phyloP scores from a whole-genome alignment of 2,113 vertebrate species.

The Epinephelus fuscoguttatus region DNA sequence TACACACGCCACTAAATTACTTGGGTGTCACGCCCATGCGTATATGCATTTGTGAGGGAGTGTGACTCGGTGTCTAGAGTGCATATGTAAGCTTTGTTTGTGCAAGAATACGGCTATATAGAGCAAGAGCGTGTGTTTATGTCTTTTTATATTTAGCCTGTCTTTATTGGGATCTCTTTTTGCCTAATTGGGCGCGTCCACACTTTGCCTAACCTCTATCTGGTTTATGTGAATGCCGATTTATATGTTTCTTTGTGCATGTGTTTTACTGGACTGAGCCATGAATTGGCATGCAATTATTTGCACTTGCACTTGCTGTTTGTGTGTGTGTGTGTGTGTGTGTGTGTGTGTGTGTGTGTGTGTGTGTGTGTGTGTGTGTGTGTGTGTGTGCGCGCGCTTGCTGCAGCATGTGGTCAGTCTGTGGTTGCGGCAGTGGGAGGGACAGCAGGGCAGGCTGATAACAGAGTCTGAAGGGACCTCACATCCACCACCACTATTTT shows the following conservation, averaged over 20 bases:
- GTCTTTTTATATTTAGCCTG: constrained; percentile 62
- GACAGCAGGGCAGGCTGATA: constrained; percentile 79
- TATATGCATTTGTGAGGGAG: constrained; percentile 35
- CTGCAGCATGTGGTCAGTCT: constrained; percentile 77
- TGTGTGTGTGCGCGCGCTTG: constrained; percentile 3
- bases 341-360: constrained; percentile 1
- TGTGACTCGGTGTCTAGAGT: constrained; percentile 40
- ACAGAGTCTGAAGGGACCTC: constrained; percentile 83
- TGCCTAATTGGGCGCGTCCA: constrained; percentile 70
- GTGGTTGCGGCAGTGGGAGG: constrained; percentile 82
- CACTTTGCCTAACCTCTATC: constrained; percentile 64
- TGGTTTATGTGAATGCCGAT: constrained; percentile 70
- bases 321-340: not conserved
- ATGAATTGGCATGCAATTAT: constrained; percentile 64
- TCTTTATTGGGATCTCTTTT: constrained; percentile 74
- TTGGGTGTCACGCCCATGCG: constrained; percentile 37
- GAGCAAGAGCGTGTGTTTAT: constrained; percentile 42
- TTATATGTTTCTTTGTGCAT: constrained; percentile 65
- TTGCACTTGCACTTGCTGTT: constrained; percentile 56
- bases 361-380: constrained; percentile 27
- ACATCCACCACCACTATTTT: constrained; percentile 85
- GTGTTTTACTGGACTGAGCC: constrained; percentile 63
- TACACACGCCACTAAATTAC: constrained; percentile 41
- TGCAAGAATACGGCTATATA: constrained; percentile 20
- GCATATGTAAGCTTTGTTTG: constrained; percentile 49